Evolutionary conservation across 2,888 invertebrate species (phyloP).

Genomic region (Timema podura): DNA sequence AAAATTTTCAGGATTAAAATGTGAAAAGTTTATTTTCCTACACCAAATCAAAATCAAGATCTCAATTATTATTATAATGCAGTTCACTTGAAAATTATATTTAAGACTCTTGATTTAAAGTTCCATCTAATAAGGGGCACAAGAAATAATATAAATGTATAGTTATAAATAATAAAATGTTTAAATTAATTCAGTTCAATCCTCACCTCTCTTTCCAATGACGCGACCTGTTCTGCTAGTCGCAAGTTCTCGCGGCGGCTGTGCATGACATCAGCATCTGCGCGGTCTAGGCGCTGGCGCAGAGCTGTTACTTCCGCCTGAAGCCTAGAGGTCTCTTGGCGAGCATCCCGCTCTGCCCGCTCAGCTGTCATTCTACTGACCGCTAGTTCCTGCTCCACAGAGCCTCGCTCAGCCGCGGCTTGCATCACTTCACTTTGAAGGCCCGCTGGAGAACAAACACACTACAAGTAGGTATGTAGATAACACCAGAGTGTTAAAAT

Average conservation of each 20-base stretch:
- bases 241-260: conserved; percentile 75
- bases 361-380: conserved; percentile 60
- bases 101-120: neutral
- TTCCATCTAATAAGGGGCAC: neutral
- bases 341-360: conserved; percentile 67
- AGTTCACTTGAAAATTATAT: too few relatives aligned
- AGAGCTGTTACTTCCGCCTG: conserved; percentile 71
- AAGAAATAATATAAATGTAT: too few relatives aligned
- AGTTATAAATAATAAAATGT: too few relatives aligned
- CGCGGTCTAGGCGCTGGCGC: conserved; percentile 70
- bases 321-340: conserved; percentile 69
- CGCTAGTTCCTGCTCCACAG: conserved; percentile 74
- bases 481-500: too few relatives aligned
- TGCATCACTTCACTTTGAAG: conserved; percentile 74
- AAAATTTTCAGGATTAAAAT: too few relatives aligned
- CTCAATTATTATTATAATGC: too few relatives aligned
- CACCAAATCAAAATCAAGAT: too few relatives aligned
- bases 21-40: too few relatives aligned
- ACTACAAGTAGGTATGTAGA: neutral
- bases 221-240: conserved; percentile 71
- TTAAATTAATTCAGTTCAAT: neutral
- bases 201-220: conserved; percentile 73
- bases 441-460: conserved; percentile 51
- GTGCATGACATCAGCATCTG: conserved; percentile 76
- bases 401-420: conserved; percentile 71